phyloP scores from a whole-genome alignment of 2,888 invertebrate genomes.

The Eupithecia exiguata region DNA sequence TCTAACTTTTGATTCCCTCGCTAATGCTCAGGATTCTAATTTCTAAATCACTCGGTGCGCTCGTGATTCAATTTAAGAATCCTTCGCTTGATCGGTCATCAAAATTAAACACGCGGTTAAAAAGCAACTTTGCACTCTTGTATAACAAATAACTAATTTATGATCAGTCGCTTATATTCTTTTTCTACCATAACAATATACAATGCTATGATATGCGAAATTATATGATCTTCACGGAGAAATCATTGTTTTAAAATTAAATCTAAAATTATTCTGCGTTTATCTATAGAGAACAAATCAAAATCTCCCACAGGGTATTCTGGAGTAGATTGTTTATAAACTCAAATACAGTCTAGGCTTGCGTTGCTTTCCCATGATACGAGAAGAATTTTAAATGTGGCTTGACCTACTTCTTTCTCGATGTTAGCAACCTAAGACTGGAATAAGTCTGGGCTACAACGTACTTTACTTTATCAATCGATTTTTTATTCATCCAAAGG shows the following conservation, averaged over 20 bases:
- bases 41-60: no score
- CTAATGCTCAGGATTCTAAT: no score
- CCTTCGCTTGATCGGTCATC: no score
- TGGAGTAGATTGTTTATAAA: slow-evolving; percentile 14
- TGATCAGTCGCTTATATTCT: background rate
- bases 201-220: background rate
- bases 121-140: no score
- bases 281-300: background rate
- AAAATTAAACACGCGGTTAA: no score
- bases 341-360: slow-evolving; percentile 8
- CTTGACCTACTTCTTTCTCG: slow-evolving; percentile 6
- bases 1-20: no score
- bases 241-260: background rate
- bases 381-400: slow-evolving; percentile 14
- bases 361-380: slow-evolving; percentile 6
- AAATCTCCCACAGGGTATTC: slow-evolving; percentile 1
- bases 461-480: background rate
- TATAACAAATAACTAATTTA: no score
- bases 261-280: background rate
- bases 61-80: no score
- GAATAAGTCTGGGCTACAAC: background rate
- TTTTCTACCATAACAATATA: background rate
- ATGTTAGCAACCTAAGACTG: background rate
- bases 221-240: background rate
- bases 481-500: background rate